Base-by-base conservation (phyloP, 2,888 invertebrate species). In the Cheilosia vulpina region DNA sequence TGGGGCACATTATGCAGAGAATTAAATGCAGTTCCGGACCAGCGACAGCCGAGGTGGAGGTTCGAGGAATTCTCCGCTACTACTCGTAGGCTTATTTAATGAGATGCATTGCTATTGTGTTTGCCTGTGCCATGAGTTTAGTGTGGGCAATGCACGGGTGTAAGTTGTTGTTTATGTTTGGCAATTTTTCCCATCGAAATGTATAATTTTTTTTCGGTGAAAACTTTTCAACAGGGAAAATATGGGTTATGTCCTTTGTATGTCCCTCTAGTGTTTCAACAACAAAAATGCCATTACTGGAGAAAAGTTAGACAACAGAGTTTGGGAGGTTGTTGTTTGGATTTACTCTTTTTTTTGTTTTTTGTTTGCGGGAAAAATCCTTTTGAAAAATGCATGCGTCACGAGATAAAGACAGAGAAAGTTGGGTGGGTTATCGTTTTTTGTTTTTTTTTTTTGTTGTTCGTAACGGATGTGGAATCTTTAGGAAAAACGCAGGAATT, bases 1-100 rank as follows among this genome's bases (percentile, higher is more conserved):
- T 62, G 68, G 68, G 81, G 60, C 66, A 68, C 85, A 81, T 85
- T 85, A 85, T 85, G 85, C 85, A 62, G 85, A 85, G 81, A 85
- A 81, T 85, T 85, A 85, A 80, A 77, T 85, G 85, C 81, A 81
- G 55, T 85, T 81, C 60, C 66, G 72, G 66, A 55, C 38, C 47
- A 65, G 47, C 2, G 19, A 38, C 13, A 31, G 6, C 45, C 9
- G 41, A 47, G 24, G 68, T 50, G 52, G 27, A 27, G 53, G 58
- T 27, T 27, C 6, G 27, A 0, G 65, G 45, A 52, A 58, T 27
- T 31, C 62, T 21, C 27, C 21, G 21, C 50, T 13, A 47, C 45
- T 17, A 38, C 65, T 71, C 45, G 21, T 85, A 85, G 81, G 85
- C 85, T 81, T 76, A 81, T 85, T 85, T 81, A 85, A 85, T 85